Conservation (phyloP, 2,888 invertebrate genomes). For the Bellardia pandia region DNA sequence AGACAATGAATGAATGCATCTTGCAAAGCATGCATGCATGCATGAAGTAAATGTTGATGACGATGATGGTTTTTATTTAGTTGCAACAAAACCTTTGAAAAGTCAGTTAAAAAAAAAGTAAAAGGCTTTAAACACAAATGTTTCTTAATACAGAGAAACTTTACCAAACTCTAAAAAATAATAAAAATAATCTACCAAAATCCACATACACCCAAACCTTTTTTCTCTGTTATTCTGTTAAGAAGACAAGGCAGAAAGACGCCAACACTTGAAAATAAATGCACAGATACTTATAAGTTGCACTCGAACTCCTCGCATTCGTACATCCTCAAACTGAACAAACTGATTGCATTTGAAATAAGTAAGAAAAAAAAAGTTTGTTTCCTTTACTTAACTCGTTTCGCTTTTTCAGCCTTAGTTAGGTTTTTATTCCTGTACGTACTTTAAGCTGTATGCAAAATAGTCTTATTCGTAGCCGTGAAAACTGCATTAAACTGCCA, state of each 20-base stretch:
- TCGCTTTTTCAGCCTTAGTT: background rate
- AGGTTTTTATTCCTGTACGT: slow-evolving; percentile 2
- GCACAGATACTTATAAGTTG: slow-evolving; percentile 42
- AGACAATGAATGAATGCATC: slow-evolving; percentile 72
- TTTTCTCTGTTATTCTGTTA: slow-evolving; percentile 48
- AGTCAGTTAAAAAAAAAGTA: slow-evolving; percentile 22
- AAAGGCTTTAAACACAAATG: slow-evolving; percentile 44
- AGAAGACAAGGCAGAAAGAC: slow-evolving; percentile 69
- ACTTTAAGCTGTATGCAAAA: slow-evolving; percentile 70
- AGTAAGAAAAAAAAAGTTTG: slow-evolving; percentile 35
- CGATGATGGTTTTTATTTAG: slow-evolving; percentile 55
- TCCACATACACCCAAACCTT: background rate
- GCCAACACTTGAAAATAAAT: slow-evolving; percentile 71
- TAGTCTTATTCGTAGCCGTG: slow-evolving; percentile 68
- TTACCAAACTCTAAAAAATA: slow-evolving; percentile 6
- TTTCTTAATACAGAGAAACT: slow-evolving; percentile 17
- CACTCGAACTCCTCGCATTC: slow-evolving; percentile 49
- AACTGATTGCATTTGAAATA: slow-evolving; percentile 60
- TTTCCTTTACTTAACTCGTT: slow-evolving; percentile 34
- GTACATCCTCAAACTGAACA: slow-evolving; percentile 45
- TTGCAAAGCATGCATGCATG: slow-evolving; percentile 50
- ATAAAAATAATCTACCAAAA: slow-evolving; percentile 29
- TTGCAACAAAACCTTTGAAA: slow-evolving; percentile 52
- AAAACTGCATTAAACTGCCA: slow-evolving; percentile 70
- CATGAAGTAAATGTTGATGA: slow-evolving; percentile 64